phyloP scores from a whole-genome alignment of 1,140 invertebrate species.

The Caenorhabditis elegans region WBcel235 BX284605.5:10842501-10843000 shows the following conservation, averaged over 20 bases:
- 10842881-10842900: not conserved
- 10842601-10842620: too few species aligned
- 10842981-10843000: slow-evolving; percentile 32
- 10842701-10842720: not conserved
- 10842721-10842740: not conserved
- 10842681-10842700: not conserved
- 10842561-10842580: not conserved
- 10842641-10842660: not conserved
- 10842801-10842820: slow-evolving; percentile 11
- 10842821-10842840: too few species aligned
- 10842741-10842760: not conserved
- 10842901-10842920: not conserved
- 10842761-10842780: too few species aligned
- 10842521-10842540: not conserved
- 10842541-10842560: not conserved
- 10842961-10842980: not conserved
- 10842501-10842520: not conserved
- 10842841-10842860: too few species aligned
- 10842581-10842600: too few species aligned
- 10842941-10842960: not conserved
- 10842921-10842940: not conserved
- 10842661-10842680: not conserved
- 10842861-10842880: not conserved
- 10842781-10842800: not conserved
- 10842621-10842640: not conserved